Conservation (phyloP, 2,797 vertebrate species). For the Nyctalus aviator region DNA sequence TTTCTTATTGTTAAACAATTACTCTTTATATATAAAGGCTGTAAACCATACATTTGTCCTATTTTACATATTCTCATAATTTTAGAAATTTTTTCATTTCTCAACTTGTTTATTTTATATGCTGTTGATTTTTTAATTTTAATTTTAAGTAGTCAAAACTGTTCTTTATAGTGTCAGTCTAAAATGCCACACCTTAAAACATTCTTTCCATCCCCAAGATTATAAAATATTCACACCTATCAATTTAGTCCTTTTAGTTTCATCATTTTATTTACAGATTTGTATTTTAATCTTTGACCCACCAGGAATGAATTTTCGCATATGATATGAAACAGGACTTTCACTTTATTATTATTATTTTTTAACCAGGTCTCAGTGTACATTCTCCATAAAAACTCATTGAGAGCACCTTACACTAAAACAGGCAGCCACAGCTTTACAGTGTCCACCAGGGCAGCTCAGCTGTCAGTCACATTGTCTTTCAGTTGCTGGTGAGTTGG, state of each 20-base stretch:
- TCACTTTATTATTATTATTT: background rate
- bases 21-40: slow-evolving; percentile 31
- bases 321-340: background rate
- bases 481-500: no score
- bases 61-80: background rate
- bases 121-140: background rate
- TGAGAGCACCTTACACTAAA: background rate
- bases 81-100: background rate
- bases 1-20: background rate
- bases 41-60: background rate
- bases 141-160: background rate
- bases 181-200: background rate
- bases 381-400: background rate
- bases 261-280: background rate
- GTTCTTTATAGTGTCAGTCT: background rate
- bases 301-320: background rate
- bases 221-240: background rate
- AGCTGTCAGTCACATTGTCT: background rate
- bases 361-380: background rate
- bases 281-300: background rate
- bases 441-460: background rate
- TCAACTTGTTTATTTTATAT: background rate
- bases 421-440: background rate
- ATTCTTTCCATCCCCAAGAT: background rate
- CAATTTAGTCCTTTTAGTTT: background rate